phyloP scores from a whole-genome alignment of 2,113 vertebrate species.

The Tupaia chinensis region DNA sequence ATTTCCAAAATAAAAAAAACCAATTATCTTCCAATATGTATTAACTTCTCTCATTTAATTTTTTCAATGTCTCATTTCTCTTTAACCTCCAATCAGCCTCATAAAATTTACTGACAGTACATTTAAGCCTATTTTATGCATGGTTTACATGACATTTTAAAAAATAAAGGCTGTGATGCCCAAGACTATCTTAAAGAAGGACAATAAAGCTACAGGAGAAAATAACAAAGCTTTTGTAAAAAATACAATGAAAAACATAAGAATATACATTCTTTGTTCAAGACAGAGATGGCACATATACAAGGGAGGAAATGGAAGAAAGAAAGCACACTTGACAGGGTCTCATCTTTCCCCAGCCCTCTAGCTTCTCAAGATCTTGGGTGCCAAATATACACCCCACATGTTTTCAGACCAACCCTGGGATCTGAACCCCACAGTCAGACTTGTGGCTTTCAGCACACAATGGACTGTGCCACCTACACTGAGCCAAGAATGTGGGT shows the following conservation, averaged over 20 bases:
- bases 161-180: not conserved
- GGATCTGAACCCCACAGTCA: no score
- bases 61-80: not conserved
- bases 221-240: not conserved
- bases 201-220: not conserved
- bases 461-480: no score
- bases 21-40: not conserved
- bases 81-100: not conserved
- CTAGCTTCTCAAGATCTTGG: no score
- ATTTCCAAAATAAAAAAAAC: not conserved
- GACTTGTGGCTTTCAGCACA: no score
- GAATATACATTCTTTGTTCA: not conserved
- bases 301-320: no score
- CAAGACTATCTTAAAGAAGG: not conserved
- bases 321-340: no score
- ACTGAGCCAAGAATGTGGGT: no score
- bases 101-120: not conserved
- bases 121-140: constrained; percentile 15
- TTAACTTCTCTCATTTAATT: constrained; percentile 13
- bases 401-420: no score
- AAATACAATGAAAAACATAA: not conserved
- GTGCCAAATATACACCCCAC: no score
- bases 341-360: no score
- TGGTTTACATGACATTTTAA: not conserved
- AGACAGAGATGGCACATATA: no score